phyloP scores from a whole-genome alignment of 2,888 invertebrate genomes.

The Ochlodes sylvanus region DNA sequence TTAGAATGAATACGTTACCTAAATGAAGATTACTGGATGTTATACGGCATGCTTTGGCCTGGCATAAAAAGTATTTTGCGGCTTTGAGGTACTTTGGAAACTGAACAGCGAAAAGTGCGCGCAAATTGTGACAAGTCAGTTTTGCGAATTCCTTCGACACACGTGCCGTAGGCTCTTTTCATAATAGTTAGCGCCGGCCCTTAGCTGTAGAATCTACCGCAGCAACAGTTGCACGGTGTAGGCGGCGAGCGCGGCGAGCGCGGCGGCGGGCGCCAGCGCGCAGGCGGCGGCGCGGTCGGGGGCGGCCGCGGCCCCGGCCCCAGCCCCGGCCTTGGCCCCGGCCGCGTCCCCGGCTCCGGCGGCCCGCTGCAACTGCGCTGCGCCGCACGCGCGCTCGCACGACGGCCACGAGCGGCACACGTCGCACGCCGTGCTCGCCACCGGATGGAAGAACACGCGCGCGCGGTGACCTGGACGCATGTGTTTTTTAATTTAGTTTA shows the following conservation, averaged over 20 bases:
- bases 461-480: slow-evolving; percentile 90
- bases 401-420: slow-evolving; percentile 88
- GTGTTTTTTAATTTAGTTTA: too few species aligned
- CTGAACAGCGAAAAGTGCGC: too few species aligned
- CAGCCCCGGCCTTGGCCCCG: not conserved
- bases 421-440: slow-evolving; percentile 90
- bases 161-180: too few species aligned
- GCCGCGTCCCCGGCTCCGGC: slow-evolving; percentile 29
- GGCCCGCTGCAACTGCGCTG: slow-evolving; percentile 56
- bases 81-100: too few species aligned
- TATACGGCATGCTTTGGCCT: too few species aligned
- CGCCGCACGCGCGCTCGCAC: slow-evolving; percentile 72
- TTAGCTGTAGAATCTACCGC: not conserved
- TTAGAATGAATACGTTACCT: too few species aligned
- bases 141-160: too few species aligned
- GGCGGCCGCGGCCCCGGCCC: slow-evolving; percentile 20
- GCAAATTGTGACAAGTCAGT: too few species aligned
- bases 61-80: too few species aligned
- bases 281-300: slow-evolving; percentile 36
- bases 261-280: slow-evolving; percentile 26
- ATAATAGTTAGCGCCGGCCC: too few species aligned
- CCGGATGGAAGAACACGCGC: slow-evolving; percentile 91
- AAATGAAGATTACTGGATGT: too few species aligned
- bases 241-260: not conserved
- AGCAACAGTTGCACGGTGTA: not conserved